Conservation (phyloP, 2,113 vertebrate genomes). For the Pogona vitticeps region DNA sequence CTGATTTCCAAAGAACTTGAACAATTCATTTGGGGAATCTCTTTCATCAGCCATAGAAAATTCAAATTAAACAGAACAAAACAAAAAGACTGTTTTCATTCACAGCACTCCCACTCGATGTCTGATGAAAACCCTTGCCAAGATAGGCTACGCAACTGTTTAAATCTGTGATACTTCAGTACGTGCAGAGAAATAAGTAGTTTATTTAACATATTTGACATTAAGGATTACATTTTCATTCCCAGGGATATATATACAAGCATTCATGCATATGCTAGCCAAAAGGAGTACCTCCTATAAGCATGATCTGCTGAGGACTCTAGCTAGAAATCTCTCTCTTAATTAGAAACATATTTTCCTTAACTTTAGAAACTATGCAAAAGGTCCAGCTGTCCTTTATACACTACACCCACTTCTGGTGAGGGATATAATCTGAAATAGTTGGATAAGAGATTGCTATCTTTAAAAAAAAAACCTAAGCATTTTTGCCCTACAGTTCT, state of each 20-base stretch:
- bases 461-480: background rate
- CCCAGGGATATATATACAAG: constrained; percentile 54
- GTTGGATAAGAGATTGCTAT: background rate
- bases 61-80: constrained; percentile 1
- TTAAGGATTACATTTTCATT: constrained; percentile 45
- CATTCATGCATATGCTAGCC: constrained; percentile 4
- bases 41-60: background rate
- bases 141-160: constrained; percentile 1
- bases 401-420: constrained; percentile 33
- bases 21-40: constrained; percentile 19
- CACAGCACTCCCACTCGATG: background rate
- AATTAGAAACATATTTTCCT: constrained; percentile 68
- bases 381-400: constrained; percentile 25
- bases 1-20: background rate
- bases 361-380: constrained; percentile 32
- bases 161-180: constrained; percentile 17
- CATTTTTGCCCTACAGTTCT: background rate
- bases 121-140: background rate
- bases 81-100: constrained; percentile 24
- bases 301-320: constrained; percentile 48
- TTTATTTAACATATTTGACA: constrained; percentile 29
- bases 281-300: constrained; percentile 50
- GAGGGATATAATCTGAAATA: constrained; percentile 14
- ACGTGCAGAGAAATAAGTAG: constrained; percentile 34
- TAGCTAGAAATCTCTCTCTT: constrained; percentile 51